Conservation (phyloP, 2,797 vertebrate genomes). For the Gallinago stenura region DNA sequence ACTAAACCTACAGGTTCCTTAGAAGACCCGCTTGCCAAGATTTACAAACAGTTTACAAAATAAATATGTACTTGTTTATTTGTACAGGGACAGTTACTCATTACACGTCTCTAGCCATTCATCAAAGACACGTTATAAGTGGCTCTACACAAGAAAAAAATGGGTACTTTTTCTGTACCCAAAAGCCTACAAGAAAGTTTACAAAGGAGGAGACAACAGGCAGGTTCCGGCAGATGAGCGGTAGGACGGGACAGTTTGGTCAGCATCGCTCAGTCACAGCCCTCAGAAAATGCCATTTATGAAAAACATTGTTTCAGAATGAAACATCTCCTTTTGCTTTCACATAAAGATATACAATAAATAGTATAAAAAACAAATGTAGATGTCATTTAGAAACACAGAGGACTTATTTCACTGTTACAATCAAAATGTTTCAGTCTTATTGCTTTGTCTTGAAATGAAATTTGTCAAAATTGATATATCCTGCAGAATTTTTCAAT, state of each 20-base stretch:
- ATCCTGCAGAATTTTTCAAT: background rate
- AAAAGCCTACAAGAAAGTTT: background rate
- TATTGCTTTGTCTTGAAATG: background rate
- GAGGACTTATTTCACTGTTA: background rate
- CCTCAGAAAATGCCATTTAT: background rate
- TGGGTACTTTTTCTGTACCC: background rate
- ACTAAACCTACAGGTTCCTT: fast-evolving
- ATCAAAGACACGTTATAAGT: background rate
- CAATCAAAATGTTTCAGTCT: background rate
- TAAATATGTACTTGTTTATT: background rate
- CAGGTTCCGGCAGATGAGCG: background rate
- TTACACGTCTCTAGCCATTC: background rate
- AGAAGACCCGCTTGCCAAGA: background rate
- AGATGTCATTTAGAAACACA: background rate
- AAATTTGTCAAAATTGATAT: background rate
- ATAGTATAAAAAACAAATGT: background rate
- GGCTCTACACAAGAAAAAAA: background rate
- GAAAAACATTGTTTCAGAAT: background rate
- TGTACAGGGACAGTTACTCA: background rate
- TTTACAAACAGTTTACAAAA: background rate
- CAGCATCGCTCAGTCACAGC: background rate
- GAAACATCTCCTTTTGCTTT: background rate
- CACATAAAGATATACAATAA: background rate
- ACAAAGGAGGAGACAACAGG: background rate
- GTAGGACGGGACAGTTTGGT: background rate